Percentiles rank a stretch among this genome's conserved stretches.
Evolutionary conservation across 2,797 vertebrate species (phyloP).

Genomic region (Poecilia velifera): DNA sequence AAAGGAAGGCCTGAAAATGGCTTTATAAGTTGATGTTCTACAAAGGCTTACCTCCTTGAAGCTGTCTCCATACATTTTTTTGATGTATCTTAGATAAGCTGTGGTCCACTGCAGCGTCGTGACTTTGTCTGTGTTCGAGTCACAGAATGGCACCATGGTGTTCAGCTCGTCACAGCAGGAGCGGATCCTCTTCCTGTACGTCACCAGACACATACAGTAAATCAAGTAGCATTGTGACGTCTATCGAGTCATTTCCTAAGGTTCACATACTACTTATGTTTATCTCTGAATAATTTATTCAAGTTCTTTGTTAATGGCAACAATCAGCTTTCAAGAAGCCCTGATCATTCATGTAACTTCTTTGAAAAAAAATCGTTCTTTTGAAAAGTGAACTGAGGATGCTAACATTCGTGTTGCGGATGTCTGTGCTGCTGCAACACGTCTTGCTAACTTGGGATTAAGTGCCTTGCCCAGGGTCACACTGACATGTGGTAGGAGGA

Average conservation of each 20-base stretch:
- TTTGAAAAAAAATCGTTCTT: too few relatives aligned
- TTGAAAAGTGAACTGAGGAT: too few relatives aligned
- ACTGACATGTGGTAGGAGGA: too few relatives aligned
- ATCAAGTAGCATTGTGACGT: neutral
- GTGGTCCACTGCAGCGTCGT: constrained; percentile 92
- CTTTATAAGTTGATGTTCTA: constrained; percentile 2
- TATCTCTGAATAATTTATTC: neutral
- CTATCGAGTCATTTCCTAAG: neutral
- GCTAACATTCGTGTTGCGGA: too few relatives aligned
- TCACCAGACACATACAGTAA: constrained; percentile 4
- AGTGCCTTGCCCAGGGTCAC: too few relatives aligned
- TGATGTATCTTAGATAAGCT: constrained; percentile 89
- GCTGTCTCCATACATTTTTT: constrained; percentile 85
- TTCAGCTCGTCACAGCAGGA: constrained; percentile 94
- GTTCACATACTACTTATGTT: neutral
- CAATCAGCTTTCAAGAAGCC: too few relatives aligned
- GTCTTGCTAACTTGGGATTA: too few relatives aligned
- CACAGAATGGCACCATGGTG: constrained; percentile 90
- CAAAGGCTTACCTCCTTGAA: constrained; percentile 84
- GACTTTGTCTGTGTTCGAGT: constrained; percentile 88
- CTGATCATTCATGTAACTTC: too few relatives aligned
- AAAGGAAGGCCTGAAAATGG: neutral
- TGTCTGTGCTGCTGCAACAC: too few relatives aligned
- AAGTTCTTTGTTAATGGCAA: neutral
- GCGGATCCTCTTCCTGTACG: constrained; percentile 88